Conservation (phyloP, 2,797 vertebrate species). For the Psittacula echo region DNA sequence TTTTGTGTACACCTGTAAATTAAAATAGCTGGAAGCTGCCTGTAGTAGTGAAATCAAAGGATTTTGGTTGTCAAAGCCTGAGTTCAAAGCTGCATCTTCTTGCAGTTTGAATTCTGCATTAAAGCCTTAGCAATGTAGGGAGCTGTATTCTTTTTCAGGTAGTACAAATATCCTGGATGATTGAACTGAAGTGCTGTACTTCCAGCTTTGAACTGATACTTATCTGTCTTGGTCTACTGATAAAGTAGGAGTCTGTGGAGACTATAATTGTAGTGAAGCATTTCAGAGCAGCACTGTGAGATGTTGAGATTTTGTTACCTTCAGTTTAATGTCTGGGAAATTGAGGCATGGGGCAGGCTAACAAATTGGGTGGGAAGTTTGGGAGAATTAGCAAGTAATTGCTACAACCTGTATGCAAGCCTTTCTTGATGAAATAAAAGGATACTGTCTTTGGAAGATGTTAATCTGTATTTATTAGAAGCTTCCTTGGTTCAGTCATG, state of each 20-base stretch:
- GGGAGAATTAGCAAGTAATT: neutral
- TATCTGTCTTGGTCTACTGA: neutral
- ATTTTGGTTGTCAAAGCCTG: neutral
- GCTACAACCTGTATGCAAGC: neutral
- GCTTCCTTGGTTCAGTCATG: neutral
- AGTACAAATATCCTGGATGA: neutral
- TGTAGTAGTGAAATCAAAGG: neutral
- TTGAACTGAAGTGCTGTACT: neutral
- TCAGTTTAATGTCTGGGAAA: neutral
- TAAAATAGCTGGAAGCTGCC: conserved; percentile 11
- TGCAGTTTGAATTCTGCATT: neutral
- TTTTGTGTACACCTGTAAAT: neutral
- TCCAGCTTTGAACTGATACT: neutral
- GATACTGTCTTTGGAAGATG: neutral
- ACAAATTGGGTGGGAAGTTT: neutral
- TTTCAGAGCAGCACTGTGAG: neutral
- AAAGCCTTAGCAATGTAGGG: neutral
- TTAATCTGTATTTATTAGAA: neutral
- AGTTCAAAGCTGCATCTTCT: neutral
- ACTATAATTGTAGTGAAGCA: neutral
- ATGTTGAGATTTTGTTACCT: neutral
- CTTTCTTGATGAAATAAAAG: neutral
- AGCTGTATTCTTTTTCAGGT: neutral
- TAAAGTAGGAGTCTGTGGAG: neutral
- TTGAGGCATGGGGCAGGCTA: neutral